These are phyloP conservation scores for Sturmia bella DNA, from an alignment of 2,888 invertebrate species.

Conservation along the genomic window DNA sequence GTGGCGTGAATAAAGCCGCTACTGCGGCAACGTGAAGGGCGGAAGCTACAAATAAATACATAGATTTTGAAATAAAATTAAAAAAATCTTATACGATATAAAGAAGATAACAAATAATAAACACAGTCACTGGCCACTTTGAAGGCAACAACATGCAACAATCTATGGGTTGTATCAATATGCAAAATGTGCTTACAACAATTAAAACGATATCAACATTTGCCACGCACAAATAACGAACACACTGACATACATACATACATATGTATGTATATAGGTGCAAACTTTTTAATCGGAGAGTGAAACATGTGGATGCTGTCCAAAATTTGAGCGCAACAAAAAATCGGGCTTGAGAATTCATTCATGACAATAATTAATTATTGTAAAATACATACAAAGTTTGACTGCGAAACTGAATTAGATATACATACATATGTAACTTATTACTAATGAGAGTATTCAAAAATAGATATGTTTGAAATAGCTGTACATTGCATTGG, in stretches of 20 bases:
- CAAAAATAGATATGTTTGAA: too few species aligned
- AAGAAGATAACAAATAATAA: slow-evolving; percentile 22
- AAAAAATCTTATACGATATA: neutral
- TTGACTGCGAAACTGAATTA: too few species aligned
- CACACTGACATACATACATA: slow-evolving; percentile 1
- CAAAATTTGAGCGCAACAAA: too few species aligned
- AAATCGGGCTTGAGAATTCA: too few species aligned
- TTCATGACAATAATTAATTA: too few species aligned
- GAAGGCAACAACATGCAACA: slow-evolving; percentile 54
- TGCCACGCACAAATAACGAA: slow-evolving; percentile 59
- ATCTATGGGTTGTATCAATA: slow-evolving; percentile 66
- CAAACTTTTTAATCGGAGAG: too few species aligned
- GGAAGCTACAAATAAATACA: slow-evolving; percentile 56
- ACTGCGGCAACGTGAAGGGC: slow-evolving; percentile 59
- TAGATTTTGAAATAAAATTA: slow-evolving; percentile 5
- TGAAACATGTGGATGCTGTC: too few species aligned
- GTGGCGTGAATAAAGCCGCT: slow-evolving; percentile 62
- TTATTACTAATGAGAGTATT: too few species aligned
- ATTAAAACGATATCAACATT: slow-evolving; percentile 64
- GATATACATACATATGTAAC: too few species aligned
- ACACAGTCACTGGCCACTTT: slow-evolving; percentile 61
- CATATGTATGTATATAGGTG: neutral
- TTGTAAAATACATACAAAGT: too few species aligned
- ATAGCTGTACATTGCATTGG: too few species aligned
- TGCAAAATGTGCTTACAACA: slow-evolving; percentile 65